Conservation (phyloP, 2,888 invertebrate genomes). For the Timandra comae region DNA sequence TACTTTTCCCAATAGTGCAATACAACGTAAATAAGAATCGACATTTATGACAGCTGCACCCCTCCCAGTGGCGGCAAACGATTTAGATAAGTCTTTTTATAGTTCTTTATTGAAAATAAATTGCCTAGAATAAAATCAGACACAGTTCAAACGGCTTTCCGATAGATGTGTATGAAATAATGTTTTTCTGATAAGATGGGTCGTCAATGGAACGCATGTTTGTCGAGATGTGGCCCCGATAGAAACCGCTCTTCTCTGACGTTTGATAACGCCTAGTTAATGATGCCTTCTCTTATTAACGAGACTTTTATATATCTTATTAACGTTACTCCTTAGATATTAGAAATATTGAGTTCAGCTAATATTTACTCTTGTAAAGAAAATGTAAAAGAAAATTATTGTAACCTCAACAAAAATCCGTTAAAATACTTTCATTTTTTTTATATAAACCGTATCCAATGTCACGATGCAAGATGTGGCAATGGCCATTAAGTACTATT, state of each 20-base stretch:
- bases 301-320: too few relatives aligned
- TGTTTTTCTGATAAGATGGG: slow-evolving; percentile 64
- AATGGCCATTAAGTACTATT: too few relatives aligned
- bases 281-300: too few relatives aligned
- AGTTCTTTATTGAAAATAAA: slow-evolving; percentile 78
- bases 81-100: slow-evolving; percentile 78
- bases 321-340: too few relatives aligned
- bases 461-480: too few relatives aligned
- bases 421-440: too few relatives aligned
- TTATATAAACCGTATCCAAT: too few relatives aligned
- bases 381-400: too few relatives aligned
- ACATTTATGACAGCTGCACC: slow-evolving; percentile 65
- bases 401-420: too few relatives aligned
- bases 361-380: too few relatives aligned
- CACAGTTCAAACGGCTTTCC: slow-evolving; percentile 72
- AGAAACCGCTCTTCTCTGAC: slow-evolving; percentile 23
- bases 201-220: slow-evolving; percentile 58
- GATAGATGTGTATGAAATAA: slow-evolving; percentile 75
- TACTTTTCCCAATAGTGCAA: slow-evolving; percentile 44
- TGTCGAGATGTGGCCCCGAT: slow-evolving; percentile 28
- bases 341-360: too few relatives aligned
- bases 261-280: slow-evolving; percentile 23
- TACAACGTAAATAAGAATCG: slow-evolving; percentile 66
- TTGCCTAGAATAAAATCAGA: slow-evolving; percentile 76
- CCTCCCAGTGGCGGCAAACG: slow-evolving; percentile 59